Evolutionary conservation across 2,888 invertebrate genomes (phyloP).

Genomic region (Dryadula phaetusa): DNA sequence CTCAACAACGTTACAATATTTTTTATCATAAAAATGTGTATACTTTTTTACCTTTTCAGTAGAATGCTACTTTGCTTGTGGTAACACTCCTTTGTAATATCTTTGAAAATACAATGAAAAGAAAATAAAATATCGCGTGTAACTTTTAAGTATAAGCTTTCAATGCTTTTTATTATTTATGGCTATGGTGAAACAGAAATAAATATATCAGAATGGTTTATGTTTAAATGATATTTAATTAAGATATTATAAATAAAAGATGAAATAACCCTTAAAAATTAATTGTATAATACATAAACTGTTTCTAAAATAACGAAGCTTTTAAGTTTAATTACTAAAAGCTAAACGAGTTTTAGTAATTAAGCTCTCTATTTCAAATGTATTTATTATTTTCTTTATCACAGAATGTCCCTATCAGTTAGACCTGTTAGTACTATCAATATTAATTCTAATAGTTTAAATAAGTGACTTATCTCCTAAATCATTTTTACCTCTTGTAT

Average conservation of each 20-base stretch:
- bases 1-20: background rate
- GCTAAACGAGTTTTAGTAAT: background rate
- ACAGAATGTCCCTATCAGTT: too few species aligned
- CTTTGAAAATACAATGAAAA: background rate
- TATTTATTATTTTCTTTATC: too few species aligned
- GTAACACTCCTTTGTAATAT: conserved; percentile 11
- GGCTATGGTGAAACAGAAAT: too few species aligned
- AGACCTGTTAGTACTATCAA: background rate
- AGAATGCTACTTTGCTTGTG: background rate
- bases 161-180: background rate
- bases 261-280: background rate
- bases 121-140: background rate
- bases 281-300: background rate
- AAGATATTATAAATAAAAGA: too few species aligned
- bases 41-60: conserved; percentile 1
- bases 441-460: background rate
- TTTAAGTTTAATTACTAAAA: background rate
- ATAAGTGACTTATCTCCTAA: too few species aligned
- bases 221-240: too few species aligned
- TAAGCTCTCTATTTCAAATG: background rate
- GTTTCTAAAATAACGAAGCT: background rate
- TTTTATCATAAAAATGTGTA: conserved; percentile 10
- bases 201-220: too few species aligned
- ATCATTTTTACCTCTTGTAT: too few species aligned
- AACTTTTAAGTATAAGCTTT: conserved; percentile 1